Evolutionary conservation across 1,140 invertebrate species (phyloP), one percentile per base, ranked within the genome.

Genomic region (Drosophila eugracilis): DNA sequence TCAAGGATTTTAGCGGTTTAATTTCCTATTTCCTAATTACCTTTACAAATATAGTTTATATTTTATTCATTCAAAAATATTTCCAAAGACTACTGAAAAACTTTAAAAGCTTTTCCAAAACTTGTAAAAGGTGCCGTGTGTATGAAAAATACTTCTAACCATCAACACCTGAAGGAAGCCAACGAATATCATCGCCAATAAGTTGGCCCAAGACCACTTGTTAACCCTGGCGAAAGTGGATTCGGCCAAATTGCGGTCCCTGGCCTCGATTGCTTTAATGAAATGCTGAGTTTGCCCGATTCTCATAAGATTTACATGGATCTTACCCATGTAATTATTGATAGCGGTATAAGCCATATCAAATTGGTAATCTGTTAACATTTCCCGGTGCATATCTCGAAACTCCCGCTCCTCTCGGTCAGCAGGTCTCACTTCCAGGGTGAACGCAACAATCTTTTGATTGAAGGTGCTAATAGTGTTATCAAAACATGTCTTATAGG

Each of bases 401-500:
- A 36, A 37, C 1, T 88, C 71, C 10, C 50, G 22, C 1, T 58
- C 58, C 10, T 83, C 59, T 2, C 44, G 26, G 32, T 78, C 63
- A 92, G 44, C 94, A 92, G 36, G 92, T 89, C 41, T 94, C 93
- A 53, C 95, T 92, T 76, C 94, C 91, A 22, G 96, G 75, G 89
- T 96, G 94, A 92, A 97, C 95, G 88, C 95, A 95, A 14, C 96
- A 94, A 58, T 95, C 94, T 97, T 97, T 12, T 92, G 91, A 69
- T 94, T 95, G 81, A 96, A 96, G 0, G 93, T 93, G 75, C 95
- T 96, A 77, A 96, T 96, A 1, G 93, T 94, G 80, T 97, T 97
- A 78, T 97, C 96, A 78, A 97, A 96, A 81, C 96, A 97, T 59
- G 97, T 93, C 79, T 94, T 93, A 78, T 95, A 96, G 73, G 96